phyloP scores from a whole-genome alignment of 2,888 invertebrate genomes.

The Lithophane socia region DNA sequence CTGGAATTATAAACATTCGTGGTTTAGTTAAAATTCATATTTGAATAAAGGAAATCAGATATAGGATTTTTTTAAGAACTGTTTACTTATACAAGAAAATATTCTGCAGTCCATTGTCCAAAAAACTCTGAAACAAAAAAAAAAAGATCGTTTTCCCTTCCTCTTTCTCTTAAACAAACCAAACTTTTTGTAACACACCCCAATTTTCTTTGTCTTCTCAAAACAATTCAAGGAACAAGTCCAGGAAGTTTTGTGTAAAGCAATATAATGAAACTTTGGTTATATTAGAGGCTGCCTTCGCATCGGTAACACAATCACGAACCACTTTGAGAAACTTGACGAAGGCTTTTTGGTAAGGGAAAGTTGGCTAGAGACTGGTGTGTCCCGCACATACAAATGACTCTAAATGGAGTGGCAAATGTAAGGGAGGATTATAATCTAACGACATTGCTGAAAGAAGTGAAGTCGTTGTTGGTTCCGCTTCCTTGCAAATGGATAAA shows the following conservation, averaged over 20 bases:
- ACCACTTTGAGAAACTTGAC: slow-evolving; percentile 86
- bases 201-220: slow-evolving; percentile 58
- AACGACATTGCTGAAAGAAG: slow-evolving; percentile 64
- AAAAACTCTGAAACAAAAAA: slow-evolving; percentile 16
- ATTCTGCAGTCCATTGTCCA: background rate
- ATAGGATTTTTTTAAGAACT: background rate
- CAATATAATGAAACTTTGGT: slow-evolving; percentile 69
- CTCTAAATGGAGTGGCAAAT: slow-evolving; percentile 77
- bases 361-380: slow-evolving; percentile 80
- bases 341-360: slow-evolving; percentile 87
- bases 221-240: slow-evolving; percentile 49
- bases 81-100: background rate
- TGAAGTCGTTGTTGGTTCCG: slow-evolving; percentile 37
- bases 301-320: slow-evolving; percentile 86
- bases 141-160: slow-evolving; percentile 7
- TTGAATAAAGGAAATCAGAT: background rate
- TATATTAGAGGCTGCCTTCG: slow-evolving; percentile 71
- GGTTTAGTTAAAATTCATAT: background rate
- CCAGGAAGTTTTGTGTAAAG: slow-evolving; percentile 61
- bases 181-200: slow-evolving; percentile 45
- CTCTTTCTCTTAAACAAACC: slow-evolving; percentile 22
- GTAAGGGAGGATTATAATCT: slow-evolving; percentile 75
- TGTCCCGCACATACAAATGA: slow-evolving; percentile 86
- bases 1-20: background rate
- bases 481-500: slow-evolving; percentile 41